Evolutionary conservation across 2,113 vertebrate genomes (phyloP), one percentile per base, ranked within the genome.

Genomic region (Capra hircus): DNA sequence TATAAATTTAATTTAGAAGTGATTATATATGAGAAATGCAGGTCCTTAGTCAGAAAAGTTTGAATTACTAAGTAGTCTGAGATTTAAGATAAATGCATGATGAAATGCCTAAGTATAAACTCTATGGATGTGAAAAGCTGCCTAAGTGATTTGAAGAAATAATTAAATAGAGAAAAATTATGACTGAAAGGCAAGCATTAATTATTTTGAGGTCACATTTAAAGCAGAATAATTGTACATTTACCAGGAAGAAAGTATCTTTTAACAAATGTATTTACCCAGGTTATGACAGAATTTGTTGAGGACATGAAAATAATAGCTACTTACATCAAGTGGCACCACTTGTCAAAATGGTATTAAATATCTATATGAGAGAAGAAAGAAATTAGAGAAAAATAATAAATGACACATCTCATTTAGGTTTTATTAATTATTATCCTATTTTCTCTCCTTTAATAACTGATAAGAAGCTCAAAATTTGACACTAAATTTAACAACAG

Each of bases 1-100:
- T 96, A 95, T 48, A 96, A 64, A 90, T 90, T 97, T 96, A 90
- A 92, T 95, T 97, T 97, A 80, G 23, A 97, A 91, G 78, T 97
- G 83, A 94, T 95, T 97, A 89, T 90, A 13, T 92, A 71, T 92
- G 94, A 96, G 28, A 95, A 92, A 91, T 91, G 15, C 83, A 86
- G 52, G 50, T 86, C 97, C 30, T 89, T 43, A 81, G 36, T 74
- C 71, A 43, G 17, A 92, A 97, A 97, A 97, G 43, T 90, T 94
- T 95, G 91, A 96, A 97, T 96, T 96, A 83, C 67, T 91, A 55
- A 97, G 84, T 92, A 94, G 71, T 89, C 60, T 94, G 88, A 97
- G 71, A 92, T 87, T 95, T 90, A 96, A 78, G n/a, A 74, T 86
- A 95, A 96, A 88, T 59, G n/a, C 55, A 28, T 60, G 50, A 90